phyloP scores from a whole-genome alignment of 2,888 invertebrate species.

The Aleiodes leptofemur region DNA sequence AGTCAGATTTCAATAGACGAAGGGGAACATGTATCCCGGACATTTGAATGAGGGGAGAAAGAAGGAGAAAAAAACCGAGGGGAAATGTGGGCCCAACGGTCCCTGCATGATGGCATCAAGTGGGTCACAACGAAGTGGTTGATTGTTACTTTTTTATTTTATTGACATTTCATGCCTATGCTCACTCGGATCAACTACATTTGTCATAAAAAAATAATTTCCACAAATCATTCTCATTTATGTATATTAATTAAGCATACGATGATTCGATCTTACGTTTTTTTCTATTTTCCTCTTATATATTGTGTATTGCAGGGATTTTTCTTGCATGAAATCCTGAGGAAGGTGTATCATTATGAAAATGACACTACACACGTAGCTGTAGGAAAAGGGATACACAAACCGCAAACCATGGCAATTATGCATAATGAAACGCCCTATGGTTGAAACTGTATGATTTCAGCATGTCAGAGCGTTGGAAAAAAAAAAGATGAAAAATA shows the following conservation, averaged over 20 bases:
- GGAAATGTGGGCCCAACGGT: constrained; percentile 46
- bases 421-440: constrained; percentile 74
- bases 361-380: constrained; percentile 72
- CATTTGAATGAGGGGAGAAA: constrained; percentile 41
- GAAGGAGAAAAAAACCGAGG: constrained; percentile 43
- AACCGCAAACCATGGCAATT: constrained; percentile 74
- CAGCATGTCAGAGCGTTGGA: constrained; percentile 38
- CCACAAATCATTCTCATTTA: constrained; percentile 16
- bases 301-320: neutral
- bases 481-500: constrained; percentile 41
- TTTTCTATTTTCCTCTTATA: constrained; percentile 18
- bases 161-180: constrained; percentile 15
- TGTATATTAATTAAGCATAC: neutral
- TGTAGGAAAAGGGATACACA: constrained; percentile 54
- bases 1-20: constrained; percentile 64
- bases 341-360: constrained; percentile 71
- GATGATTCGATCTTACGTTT: constrained; percentile 22
- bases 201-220: neutral
- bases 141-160: constrained; percentile 61
- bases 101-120: constrained; percentile 57
- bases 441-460: constrained; percentile 58
- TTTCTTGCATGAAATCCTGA: constrained; percentile 38
- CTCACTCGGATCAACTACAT: constrained; percentile 39
- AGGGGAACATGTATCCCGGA: constrained; percentile 10
- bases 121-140: constrained; percentile 69